Percentiles rank a stretch among this genome's conserved stretches.
phyloP scores from a whole-genome alignment of 2,113 vertebrate genomes.

The Struthidea cinerea region DNA sequence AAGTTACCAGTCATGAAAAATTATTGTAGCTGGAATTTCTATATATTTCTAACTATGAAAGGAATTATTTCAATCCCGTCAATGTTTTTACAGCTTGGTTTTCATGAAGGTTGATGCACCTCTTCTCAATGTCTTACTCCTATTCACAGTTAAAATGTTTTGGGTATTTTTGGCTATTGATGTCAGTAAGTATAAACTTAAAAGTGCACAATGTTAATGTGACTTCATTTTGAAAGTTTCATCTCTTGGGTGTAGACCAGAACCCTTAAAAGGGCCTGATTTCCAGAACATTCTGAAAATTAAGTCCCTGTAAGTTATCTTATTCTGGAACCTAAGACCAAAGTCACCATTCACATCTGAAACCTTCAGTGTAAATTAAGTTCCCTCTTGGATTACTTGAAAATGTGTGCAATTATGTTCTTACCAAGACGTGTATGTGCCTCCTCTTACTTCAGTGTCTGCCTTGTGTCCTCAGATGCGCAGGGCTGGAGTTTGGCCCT shows the following conservation, averaged over 20 bases:
- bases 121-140: neutral
- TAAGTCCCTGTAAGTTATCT: neutral
- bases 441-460: neutral
- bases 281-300: neutral
- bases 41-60: neutral
- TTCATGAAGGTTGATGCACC: neutral
- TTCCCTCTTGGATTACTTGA: neutral
- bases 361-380: neutral
- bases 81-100: neutral
- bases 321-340: neutral
- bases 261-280: neutral
- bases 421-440: rapidly evolving
- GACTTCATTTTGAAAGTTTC: neutral
- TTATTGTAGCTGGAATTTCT: neutral
- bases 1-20: neutral
- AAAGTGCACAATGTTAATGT: neutral
- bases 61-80: neutral
- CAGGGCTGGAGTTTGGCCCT: neutral
- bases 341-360: neutral
- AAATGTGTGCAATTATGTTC: neutral
- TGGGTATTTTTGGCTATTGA: neutral
- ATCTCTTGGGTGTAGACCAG: neutral
- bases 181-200: neutral
- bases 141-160: neutral
- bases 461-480: neutral